Conservation (phyloP, 2,113 vertebrate genomes). For the Thymallus thymallus region DNA sequence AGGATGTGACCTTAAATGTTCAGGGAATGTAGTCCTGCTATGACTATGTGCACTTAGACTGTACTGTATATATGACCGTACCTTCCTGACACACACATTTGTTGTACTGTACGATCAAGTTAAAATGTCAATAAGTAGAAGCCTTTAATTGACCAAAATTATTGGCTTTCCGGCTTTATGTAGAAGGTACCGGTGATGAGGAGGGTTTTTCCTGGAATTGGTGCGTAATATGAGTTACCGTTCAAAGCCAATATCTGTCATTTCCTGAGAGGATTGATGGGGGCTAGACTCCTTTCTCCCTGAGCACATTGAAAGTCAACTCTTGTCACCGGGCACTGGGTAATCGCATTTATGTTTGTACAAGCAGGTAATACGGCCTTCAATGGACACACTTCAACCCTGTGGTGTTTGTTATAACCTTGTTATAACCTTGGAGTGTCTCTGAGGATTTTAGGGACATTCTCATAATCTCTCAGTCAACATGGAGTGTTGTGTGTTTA, state of each 20-base stretch:
- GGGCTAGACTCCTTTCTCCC: slow-evolving; percentile 12
- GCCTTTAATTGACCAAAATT: background rate
- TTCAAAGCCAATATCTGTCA: slow-evolving; percentile 11
- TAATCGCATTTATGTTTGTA: slow-evolving; percentile 62
- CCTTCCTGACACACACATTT: background rate
- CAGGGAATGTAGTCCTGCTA: background rate
- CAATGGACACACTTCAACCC: slow-evolving; percentile 25
- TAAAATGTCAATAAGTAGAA: background rate
- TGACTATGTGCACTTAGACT: background rate
- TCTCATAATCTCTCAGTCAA: background rate
- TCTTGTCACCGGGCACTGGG: slow-evolving; percentile 10
- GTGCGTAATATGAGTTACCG: slow-evolving; percentile 6
- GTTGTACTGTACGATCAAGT: background rate
- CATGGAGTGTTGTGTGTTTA: background rate
- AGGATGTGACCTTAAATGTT: background rate
- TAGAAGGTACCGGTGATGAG: background rate
- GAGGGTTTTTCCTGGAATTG: background rate
- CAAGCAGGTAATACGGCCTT: slow-evolving; percentile 43
- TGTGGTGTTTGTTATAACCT: slow-evolving; percentile 54
- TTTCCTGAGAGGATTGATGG: slow-evolving; percentile 4
- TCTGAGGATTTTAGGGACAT: slow-evolving; percentile 14
- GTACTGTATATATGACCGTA: background rate
- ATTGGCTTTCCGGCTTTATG: background rate
- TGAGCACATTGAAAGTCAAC: slow-evolving; percentile 35
- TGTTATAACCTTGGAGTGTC: slow-evolving; percentile 44